phyloP scores from a whole-genome alignment of 2,113 vertebrate genomes.

The Nibea coibor region DNA sequence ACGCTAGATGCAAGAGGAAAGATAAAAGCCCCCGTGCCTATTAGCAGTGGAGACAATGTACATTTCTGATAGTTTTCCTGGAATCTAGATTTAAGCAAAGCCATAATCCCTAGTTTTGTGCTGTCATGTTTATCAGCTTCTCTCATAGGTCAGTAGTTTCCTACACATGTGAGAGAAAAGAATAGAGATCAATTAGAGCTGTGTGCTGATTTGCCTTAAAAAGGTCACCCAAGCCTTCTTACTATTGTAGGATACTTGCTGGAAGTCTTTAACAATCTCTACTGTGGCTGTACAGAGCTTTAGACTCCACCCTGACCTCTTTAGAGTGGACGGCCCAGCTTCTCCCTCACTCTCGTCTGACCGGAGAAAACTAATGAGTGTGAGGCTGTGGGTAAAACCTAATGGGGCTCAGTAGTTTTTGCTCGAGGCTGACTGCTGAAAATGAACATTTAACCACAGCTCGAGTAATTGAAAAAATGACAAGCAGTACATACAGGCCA shows the following conservation, averaged over 20 bases:
- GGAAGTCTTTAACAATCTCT: slow-evolving; percentile 77
- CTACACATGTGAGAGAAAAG: slow-evolving; percentile 20
- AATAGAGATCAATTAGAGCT: slow-evolving; percentile 61
- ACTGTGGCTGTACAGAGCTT: slow-evolving; percentile 39
- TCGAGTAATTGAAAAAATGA: slow-evolving; percentile 87
- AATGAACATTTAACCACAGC: slow-evolving; percentile 86
- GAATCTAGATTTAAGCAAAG: slow-evolving; percentile 42
- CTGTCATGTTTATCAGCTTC: slow-evolving; percentile 38
- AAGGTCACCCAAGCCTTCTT: slow-evolving; percentile 72
- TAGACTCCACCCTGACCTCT: slow-evolving; percentile 78
- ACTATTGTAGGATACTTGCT: slow-evolving; percentile 61
- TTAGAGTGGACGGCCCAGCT: slow-evolving; percentile 66
- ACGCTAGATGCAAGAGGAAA: slow-evolving; percentile 40
- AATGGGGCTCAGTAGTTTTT: slow-evolving; percentile 82
- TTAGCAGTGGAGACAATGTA: slow-evolving; percentile 45
- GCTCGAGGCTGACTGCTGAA: slow-evolving; percentile 84
- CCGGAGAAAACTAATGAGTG: slow-evolving; percentile 83
- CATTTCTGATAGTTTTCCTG: slow-evolving; percentile 15
- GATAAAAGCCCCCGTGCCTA: slow-evolving; percentile 47
- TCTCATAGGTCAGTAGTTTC: slow-evolving; percentile 47
- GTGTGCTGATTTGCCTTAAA: slow-evolving; percentile 70
- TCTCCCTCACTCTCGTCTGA: slow-evolving; percentile 74
- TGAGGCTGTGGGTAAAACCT: slow-evolving; percentile 81
- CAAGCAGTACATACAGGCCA: slow-evolving; percentile 78
- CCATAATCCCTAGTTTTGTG: slow-evolving; percentile 27